Conservation (phyloP, 2,113 vertebrate species). For the Salvelinus alpinus region DNA sequence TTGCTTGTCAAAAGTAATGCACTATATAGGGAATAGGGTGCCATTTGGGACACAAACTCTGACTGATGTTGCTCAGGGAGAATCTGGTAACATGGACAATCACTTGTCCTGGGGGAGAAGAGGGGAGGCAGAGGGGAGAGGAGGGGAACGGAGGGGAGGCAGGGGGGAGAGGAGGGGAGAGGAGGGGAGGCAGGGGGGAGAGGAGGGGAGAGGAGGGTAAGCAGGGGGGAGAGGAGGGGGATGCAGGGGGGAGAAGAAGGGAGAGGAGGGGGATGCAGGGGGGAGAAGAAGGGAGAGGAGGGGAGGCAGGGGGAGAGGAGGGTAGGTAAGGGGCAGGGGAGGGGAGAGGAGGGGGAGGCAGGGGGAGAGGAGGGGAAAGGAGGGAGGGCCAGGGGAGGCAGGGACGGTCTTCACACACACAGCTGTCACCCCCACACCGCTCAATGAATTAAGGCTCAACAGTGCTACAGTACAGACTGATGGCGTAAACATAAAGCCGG, state of each 20-base stretch:
- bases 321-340: conserved; percentile 27
- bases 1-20: no score
- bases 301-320: not conserved
- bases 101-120: conserved; percentile 29
- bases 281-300: conserved; percentile 11
- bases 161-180: no score
- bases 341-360: no score
- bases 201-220: no score
- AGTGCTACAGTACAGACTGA: conserved; percentile 32
- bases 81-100: conserved; percentile 43
- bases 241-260: not conserved
- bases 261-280: conserved; percentile 25
- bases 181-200: no score
- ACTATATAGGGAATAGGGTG: not conserved
- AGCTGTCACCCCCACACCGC: conserved; percentile 43
- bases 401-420: conserved; percentile 41
- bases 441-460: conserved; percentile 55
- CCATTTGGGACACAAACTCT: not conserved
- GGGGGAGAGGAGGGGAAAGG: not conserved
- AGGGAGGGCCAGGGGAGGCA: conserved; percentile 33
- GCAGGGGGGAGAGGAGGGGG: no score
- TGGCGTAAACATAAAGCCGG: conserved; percentile 12
- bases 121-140: conserved; percentile 33
- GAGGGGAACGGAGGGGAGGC: conserved; percentile 17
- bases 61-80: conserved; percentile 26